A percentile compares a stretch with the other conserved stretches of the same genome.
phyloP scores from a whole-genome alignment of 2,113 vertebrate genomes.

The Catharus fuscescens region DNA sequence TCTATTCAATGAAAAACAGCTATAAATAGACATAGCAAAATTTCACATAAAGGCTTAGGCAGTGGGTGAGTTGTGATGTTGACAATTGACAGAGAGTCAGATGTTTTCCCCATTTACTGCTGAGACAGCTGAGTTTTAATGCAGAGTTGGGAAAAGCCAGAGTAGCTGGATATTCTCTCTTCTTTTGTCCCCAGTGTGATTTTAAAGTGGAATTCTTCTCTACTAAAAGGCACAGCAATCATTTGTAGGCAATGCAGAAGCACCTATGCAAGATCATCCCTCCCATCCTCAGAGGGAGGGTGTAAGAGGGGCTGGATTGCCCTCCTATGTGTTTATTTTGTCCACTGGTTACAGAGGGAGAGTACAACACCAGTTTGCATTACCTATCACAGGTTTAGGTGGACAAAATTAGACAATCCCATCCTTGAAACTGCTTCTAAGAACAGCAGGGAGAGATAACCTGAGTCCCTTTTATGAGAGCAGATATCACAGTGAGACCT shows the following conservation, averaged over 20 bases:
- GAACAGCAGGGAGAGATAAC: background rate
- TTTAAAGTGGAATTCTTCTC: background rate
- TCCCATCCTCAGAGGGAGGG: background rate
- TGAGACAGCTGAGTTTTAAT: background rate
- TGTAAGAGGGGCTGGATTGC: background rate
- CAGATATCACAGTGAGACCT: background rate
- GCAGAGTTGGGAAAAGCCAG: background rate
- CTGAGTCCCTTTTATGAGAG: background rate
- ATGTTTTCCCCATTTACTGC: slow-evolving; percentile 1
- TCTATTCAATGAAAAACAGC: slow-evolving; percentile 12
- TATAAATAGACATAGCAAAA: background rate
- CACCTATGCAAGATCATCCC: background rate
- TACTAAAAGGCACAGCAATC: background rate
- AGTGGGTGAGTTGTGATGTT: background rate
- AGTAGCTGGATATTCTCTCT: background rate
- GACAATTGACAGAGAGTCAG: slow-evolving; percentile 1
- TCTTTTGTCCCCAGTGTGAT: background rate
- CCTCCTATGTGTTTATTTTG: background rate
- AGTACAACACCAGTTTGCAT: background rate
- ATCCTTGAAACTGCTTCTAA: background rate
- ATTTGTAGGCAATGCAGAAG: background rate
- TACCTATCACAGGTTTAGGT: background rate
- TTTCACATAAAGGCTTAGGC: background rate
- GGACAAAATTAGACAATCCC: background rate
- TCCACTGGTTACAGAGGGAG: background rate